Evolutionary conservation across 2,888 invertebrate species (phyloP), one percentile per base, ranked within the genome.

Genomic region (Erebia ligea): DNA sequence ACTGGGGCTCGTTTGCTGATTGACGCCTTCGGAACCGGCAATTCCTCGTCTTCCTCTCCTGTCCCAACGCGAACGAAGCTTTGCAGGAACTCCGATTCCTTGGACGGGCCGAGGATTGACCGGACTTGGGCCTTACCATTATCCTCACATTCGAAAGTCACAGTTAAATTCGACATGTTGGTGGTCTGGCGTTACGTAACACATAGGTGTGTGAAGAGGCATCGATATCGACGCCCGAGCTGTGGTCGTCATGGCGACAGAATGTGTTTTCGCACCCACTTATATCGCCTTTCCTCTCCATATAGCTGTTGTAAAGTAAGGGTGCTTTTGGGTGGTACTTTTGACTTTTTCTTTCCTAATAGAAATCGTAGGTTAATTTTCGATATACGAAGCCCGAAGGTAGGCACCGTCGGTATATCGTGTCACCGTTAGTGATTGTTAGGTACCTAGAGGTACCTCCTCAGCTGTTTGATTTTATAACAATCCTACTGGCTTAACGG

Each of bases 71-170:
- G 94, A 17, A 97, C 96, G 84, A 96, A 97, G 84, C 97, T 97
- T 89, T 97, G 97, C 19, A 97, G 85, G 78, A 97, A 94, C 83
- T 97, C 97, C 15, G 96, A 95, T 77, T 96, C 95, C 81, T 96
- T 94, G 61, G 95, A 95, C 45, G 95, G 94, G 68, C 95, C 95
- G n/a, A 96, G 88, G 66, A 96, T 95, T 72, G 94, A 94, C 63
- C 93, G 93, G 54, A 94, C 92, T 77, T 93, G 93, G 34, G 91
- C 91, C 81, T 89, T 90, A 19, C 89, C 93, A 73, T 85, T 88
- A 64, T 91, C 91, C 73, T 86, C 83, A 73, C 76, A 85, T 67
- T 88, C 87, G 84, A 89, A 88, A 67, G 73, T 79, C 11, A 57
- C 66, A 11, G 71, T 69, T 61, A 72, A 54, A 64, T 66, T 50